Evolutionary conservation across 1,140 invertebrate species (phyloP).

Genomic region (Tetragnatha versicolor): DNA sequence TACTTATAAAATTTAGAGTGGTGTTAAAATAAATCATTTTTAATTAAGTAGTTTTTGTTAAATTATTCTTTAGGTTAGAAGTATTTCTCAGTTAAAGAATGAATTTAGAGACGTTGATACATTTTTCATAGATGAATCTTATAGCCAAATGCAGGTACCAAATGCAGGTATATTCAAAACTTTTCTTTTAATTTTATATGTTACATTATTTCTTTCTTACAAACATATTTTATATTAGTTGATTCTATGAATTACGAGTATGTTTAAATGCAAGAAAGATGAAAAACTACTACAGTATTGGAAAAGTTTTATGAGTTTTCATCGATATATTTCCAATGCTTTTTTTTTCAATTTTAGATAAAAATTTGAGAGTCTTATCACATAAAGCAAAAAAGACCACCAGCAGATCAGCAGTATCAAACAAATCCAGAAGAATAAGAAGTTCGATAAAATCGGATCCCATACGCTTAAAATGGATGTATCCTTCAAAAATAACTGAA

Average conservation of each 20-base stretch:
- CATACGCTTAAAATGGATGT: constrained; percentile 1
- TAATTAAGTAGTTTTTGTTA: too few species aligned
- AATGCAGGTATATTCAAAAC: background rate
- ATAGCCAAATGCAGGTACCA: background rate
- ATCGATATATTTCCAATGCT: too few species aligned
- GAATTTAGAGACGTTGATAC: constrained; percentile 90
- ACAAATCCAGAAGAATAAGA: background rate
- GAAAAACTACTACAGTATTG: too few species aligned
- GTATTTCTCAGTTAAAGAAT: constrained; percentile 88
- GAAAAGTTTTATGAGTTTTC: too few species aligned
- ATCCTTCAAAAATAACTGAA: constrained; percentile 5
- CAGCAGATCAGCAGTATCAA: background rate
- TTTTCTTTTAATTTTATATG: background rate
- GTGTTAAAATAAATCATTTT: too few species aligned
- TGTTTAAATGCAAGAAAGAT: too few species aligned
- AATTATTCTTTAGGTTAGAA: constrained; percentile 74
- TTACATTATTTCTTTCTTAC: background rate
- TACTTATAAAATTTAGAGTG: too few species aligned
- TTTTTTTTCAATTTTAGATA: background rate
- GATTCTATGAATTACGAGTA: too few species aligned
- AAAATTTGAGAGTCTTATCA: constrained; percentile 1
- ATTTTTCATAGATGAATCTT: constrained; percentile 76
- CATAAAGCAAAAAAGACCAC: too few species aligned
- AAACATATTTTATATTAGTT: too few species aligned
- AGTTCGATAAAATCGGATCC: background rate